phyloP scores from a whole-genome alignment of 2,113 vertebrate species.

The Oncorhynchus mykiss region DNA sequence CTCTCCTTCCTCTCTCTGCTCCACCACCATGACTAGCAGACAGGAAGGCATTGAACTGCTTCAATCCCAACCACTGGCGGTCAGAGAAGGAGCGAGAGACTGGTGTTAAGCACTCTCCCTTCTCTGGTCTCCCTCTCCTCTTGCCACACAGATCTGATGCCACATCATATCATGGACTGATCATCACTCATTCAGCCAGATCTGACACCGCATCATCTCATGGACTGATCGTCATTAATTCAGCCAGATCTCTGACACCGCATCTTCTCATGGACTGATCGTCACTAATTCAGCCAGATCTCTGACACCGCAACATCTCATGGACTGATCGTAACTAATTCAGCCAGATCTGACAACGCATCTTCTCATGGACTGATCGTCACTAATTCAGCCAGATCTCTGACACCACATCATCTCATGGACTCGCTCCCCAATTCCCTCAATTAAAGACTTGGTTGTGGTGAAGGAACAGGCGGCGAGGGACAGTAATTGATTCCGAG shows the following conservation, averaged over 20 bases:
- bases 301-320: neutral
- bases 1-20: conserved; percentile 7
- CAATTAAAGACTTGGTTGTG: conserved; percentile 60
- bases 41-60: conserved; percentile 32
- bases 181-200: too few relatives aligned
- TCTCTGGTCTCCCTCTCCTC: neutral
- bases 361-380: too few relatives aligned
- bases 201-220: too few relatives aligned
- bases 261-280: too few relatives aligned
- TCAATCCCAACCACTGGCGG: conserved; percentile 21
- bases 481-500: conserved; percentile 71
- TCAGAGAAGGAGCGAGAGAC: neutral
- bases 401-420: too few relatives aligned
- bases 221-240: too few relatives aligned
- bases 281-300: neutral
- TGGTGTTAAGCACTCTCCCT: conserved; percentile 33
- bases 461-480: conserved; percentile 39
- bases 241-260: too few relatives aligned
- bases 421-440: conserved; percentile 64
- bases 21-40: conserved; percentile 44
- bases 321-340: neutral
- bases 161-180: too few relatives aligned
- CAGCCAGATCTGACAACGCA: too few relatives aligned
- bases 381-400: too few relatives aligned
- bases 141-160: conserved; percentile 19